These are phyloP conservation scores for Channallabes apus DNA, from an alignment of 2,797 vertebrate genomes.

Conservation along the genomic window DNA sequence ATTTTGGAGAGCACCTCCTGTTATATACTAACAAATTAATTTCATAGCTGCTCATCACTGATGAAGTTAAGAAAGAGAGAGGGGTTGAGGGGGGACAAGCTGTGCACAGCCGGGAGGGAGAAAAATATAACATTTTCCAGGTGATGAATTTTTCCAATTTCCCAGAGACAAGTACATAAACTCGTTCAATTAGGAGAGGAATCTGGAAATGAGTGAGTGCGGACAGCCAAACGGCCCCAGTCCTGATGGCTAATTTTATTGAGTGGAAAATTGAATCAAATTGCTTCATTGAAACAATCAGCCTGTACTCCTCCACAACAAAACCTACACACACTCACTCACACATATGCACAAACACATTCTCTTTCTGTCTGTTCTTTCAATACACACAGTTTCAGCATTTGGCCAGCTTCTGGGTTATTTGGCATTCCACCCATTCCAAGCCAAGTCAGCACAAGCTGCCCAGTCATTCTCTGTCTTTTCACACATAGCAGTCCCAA, in stretches of 20 bases:
- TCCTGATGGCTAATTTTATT: conserved; percentile 96
- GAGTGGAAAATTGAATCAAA: conserved; percentile 99
- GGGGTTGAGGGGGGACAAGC: conserved; percentile 69
- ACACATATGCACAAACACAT: conserved; percentile 25
- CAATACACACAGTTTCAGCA: conserved; percentile 9
- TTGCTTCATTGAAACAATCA: conserved; percentile 94
- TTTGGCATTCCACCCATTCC: conserved; percentile 44
- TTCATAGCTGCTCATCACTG: conserved; percentile 86
- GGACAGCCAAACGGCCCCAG: conserved; percentile 72
- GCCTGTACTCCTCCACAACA: conserved; percentile 55
- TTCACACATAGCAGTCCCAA: conserved; percentile 27
- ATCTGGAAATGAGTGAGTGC: conserved; percentile 81
- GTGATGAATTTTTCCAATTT: conserved; percentile 96
- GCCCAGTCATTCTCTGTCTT: conserved; percentile 26
- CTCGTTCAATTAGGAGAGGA: conserved; percentile 88
- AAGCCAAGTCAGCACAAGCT: conserved; percentile 41
- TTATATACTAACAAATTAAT: conserved; percentile 77
- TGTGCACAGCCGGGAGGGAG: conserved; percentile 81
- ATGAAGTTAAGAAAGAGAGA: conserved; percentile 78
- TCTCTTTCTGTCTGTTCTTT: conserved; percentile 26
- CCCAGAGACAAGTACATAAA: conserved; percentile 89
- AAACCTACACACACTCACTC: conserved; percentile 25
- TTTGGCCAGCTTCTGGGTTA: conserved; percentile 19
- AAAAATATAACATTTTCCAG: conserved; percentile 93
- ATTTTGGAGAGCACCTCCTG: conserved; percentile 50